Conservation (phyloP, 2,888 invertebrate species). For the Ornithoptera alexandrae region DNA sequence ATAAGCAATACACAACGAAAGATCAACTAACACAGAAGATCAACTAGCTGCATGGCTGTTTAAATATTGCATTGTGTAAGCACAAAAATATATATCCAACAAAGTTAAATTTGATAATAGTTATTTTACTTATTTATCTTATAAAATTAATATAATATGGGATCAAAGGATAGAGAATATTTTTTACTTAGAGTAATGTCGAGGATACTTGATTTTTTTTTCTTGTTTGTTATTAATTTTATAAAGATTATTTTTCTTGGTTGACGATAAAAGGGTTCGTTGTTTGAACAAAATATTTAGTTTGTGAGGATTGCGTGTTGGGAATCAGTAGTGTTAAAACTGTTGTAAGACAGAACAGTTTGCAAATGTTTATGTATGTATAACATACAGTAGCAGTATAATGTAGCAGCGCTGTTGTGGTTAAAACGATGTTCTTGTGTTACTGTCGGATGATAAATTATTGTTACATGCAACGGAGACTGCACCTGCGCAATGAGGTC, state of each 20-base stretch:
- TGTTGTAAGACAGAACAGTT: background rate
- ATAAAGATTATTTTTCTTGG: background rate
- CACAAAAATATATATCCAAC: background rate
- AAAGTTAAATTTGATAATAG: background rate
- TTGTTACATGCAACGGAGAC: background rate
- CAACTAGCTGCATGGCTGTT: background rate
- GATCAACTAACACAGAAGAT: background rate
- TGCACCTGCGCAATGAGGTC: constrained; percentile 75
- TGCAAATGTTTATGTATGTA: background rate
- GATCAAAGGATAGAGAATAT: no score
- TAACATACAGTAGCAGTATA: background rate
- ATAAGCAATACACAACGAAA: background rate
- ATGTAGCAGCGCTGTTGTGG: background rate
- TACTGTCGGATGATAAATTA: background rate
- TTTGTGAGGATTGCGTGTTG: background rate
- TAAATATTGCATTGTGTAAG: background rate
- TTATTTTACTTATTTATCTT: background rate
- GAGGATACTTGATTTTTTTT: background rate
- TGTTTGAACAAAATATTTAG: background rate
- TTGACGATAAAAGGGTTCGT: background rate
- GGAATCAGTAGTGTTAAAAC: background rate
- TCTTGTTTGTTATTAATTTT: background rate
- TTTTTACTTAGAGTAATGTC: no score
- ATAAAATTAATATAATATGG: background rate
- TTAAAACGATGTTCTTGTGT: background rate